phyloP scores from a whole-genome alignment of 2,888 invertebrate species.

The Scrobipalpa costella region DNA sequence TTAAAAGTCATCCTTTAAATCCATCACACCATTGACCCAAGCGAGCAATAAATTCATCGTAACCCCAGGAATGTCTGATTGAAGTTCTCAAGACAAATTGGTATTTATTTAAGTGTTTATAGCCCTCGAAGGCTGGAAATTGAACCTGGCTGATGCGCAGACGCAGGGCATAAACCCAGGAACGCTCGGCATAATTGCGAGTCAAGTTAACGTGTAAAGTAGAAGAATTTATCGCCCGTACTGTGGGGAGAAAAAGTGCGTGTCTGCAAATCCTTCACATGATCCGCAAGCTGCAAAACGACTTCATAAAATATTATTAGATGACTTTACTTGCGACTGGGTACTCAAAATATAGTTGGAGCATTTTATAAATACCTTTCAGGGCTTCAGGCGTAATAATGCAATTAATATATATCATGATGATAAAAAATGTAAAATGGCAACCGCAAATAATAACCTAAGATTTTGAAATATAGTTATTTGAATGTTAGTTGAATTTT shows the following conservation, averaged over 20 bases:
- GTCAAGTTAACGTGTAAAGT: constrained; percentile 20
- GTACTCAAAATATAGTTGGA: too few species aligned
- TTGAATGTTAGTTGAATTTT: too few species aligned
- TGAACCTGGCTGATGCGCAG: neutral
- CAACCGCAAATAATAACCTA: too few species aligned
- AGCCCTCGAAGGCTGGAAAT: neutral
- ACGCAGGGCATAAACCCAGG: neutral
- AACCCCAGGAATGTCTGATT: constrained; percentile 10
- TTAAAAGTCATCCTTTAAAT: too few species aligned
- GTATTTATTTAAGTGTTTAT: constrained; percentile 9
- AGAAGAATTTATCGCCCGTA: constrained; percentile 13
- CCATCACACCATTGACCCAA: neutral
- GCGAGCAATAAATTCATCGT: neutral
- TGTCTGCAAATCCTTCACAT: neutral
- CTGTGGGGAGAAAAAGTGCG: constrained; percentile 7
- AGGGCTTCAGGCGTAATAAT: too few species aligned
- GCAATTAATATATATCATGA: too few species aligned
- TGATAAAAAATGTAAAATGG: too few species aligned
- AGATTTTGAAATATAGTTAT: too few species aligned
- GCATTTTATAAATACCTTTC: too few species aligned
- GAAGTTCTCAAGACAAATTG: constrained; percentile 1
- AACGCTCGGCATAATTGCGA: constrained; percentile 11
- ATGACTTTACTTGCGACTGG: too few species aligned
- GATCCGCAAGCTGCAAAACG: too few species aligned
- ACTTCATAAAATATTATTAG: too few species aligned